Percentiles rank a stretch among this genome's conserved stretches.
Conservation (phyloP, 2,113 vertebrate species). For the Limnothrissa miodon region DNA sequence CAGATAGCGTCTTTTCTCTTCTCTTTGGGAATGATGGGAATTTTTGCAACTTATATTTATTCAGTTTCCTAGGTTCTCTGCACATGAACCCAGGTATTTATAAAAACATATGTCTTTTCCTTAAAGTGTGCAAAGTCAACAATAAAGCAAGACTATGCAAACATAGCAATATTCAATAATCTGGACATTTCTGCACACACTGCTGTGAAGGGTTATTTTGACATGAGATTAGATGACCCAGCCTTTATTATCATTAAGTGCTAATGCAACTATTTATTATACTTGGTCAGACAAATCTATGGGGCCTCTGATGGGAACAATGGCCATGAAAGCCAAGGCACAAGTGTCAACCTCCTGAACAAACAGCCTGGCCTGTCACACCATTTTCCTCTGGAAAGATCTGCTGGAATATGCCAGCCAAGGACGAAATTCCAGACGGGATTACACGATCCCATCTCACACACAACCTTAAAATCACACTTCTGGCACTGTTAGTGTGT, state of each 20-base stretch:
- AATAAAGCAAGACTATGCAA: not conserved
- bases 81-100: too few species aligned
- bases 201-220: not conserved
- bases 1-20: not conserved
- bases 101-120: not conserved
- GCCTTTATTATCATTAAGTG: not conserved
- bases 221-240: constrained; percentile 7
- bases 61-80: too few species aligned
- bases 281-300: constrained; percentile 14
- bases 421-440: constrained; percentile 38
- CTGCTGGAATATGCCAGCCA: constrained; percentile 23
- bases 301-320: constrained; percentile 14
- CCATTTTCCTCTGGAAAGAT: constrained; percentile 11
- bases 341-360: constrained; percentile 40
- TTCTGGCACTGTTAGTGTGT: not conserved
- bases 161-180: not conserved
- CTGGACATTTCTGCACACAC: not conserved
- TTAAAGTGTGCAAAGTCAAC: not conserved
- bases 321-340: constrained; percentile 7
- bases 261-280: constrained; percentile 9
- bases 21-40: not conserved
- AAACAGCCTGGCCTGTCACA: constrained; percentile 37
- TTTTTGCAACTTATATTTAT: not conserved
- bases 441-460: constrained; percentile 35
- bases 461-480: constrained; percentile 22